Evolutionary conservation across 2,113 vertebrate species (phyloP).

Genomic region (Myxocyprinus asiaticus): DNA sequence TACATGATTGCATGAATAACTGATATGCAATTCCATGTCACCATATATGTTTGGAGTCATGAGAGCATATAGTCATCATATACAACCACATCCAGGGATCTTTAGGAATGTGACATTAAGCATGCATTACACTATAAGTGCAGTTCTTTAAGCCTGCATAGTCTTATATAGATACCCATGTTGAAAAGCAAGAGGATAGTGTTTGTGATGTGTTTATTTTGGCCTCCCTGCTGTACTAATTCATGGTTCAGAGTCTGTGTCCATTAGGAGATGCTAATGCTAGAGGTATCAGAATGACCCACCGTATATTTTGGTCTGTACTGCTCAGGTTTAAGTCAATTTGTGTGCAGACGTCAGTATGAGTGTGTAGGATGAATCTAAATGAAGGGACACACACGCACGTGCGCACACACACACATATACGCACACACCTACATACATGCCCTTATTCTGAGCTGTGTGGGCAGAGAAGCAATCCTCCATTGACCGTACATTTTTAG

Average conservation of each 20-base stretch:
- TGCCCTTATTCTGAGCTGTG: constrained; percentile 19
- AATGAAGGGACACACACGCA: constrained; percentile 1
- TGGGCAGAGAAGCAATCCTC: neutral
- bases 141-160: neutral
- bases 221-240: neutral
- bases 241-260: neutral
- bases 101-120: neutral
- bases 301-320: constrained; percentile 20
- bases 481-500: neutral
- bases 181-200: neutral
- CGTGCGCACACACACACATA: neutral
- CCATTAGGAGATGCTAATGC: neutral
- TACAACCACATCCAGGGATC: neutral
- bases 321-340: constrained; percentile 3
- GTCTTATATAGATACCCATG: neutral
- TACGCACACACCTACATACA: constrained; percentile 1
- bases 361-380: constrained; percentile 15
- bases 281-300: constrained; percentile 6
- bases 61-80: too few relatives aligned
- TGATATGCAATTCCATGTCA: neutral
- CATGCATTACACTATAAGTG: neutral
- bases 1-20: neutral
- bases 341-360: neutral
- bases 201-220: neutral
- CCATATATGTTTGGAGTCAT: neutral